Evolutionary conservation across 2,888 invertebrate species (phyloP), one percentile per base, ranked within the genome.

Genomic region (Calameuta pallipes): DNA sequence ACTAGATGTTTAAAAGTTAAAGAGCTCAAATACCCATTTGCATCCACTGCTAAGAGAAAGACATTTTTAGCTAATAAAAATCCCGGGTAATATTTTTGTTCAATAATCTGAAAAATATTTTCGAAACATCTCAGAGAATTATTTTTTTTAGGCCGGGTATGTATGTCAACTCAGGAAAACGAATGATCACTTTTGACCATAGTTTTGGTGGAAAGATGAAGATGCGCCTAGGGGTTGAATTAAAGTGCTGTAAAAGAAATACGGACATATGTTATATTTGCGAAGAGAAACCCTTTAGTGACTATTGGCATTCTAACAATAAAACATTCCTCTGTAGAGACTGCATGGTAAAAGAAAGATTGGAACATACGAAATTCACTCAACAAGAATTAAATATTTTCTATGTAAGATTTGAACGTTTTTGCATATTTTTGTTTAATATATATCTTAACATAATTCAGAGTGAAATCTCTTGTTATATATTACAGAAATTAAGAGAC

Each of bases 301-400:
- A 93, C 88, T 93, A 93, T 82, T 93, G 93, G 93, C 92, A 93
- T 71, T 82, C 83, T 37, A 85, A 87, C 69, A 87, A 90, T 81
- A 84, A 85, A 80, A 83, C 86, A 34, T 93, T 92, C 81, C 86
- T 93, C 69, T 93, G 93, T 78, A 90, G 92, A 78, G 78, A 83
- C 15, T 93, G 93, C 80, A 92, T 92, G 92, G 81, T 83, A 68
- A 90, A 90, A 82, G 92, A 92, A 84, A 88, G 87, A 41, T 82
- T 80, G 31, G 85, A 85, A 13, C 84, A 84, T 4, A 88, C 89
- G 75, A 87, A 90, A 68, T 90, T 88, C 76, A 87, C 79, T 30
- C 85, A 79, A 41, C 79, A 80, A 23, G 77, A 85, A 74, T 78
- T 87, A 36, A 78, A 79, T 75, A 74, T 81, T 31, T 84, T 85